Evolutionary conservation across 2,888 invertebrate species (phyloP), one percentile per base, ranked within the genome.

Genomic region (Apoda limacodes): DNA sequence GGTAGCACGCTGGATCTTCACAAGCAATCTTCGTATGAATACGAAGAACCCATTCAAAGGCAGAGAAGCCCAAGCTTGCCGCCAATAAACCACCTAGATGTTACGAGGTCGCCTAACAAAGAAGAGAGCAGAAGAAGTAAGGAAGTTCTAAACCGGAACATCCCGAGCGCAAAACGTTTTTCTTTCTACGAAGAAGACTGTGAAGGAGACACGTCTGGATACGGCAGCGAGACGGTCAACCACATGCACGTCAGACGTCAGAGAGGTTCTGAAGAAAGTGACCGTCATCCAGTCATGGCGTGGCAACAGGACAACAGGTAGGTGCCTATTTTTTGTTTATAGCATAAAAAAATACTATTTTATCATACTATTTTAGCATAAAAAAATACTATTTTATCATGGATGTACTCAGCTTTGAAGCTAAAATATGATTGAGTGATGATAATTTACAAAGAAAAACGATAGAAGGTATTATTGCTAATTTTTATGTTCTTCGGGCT

Each of bases 131-230:
- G 57, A 37, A 60, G 56, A 30, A 47, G 48, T 4, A 69, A 59
- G 37, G 59, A 57, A 9, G 44, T 59, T 24, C 43, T 76, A 25
- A 70, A 72, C 42, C 52, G 74, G 25, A 74, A 78, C 38, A 59
- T 70, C 41, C 67, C 69, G n/a, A 71, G 71, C 30, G 68, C 74
- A 10, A 72, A 81, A 32, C 57, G 78, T 42, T 78, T 74, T 39
- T 53, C 74, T n/a, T 75, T 80, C 47, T 81, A 72, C 44, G 76
- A 78, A 49, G 78, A 78, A 50, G 76, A 82, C 44, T 83, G 81
- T 30, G 89, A 88, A 53, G 88, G 88, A 20, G 91, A 92, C 53
- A 92, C 92, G 31, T 92, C 92, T 15, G 92, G 92, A 20, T 92
- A 93, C 66, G 89, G 90, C 27, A 92, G 92, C 59, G 92, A 92